Evolutionary conservation across 2,797 vertebrate species (phyloP).

Genomic region (Phoxinus dragarum): DNA sequence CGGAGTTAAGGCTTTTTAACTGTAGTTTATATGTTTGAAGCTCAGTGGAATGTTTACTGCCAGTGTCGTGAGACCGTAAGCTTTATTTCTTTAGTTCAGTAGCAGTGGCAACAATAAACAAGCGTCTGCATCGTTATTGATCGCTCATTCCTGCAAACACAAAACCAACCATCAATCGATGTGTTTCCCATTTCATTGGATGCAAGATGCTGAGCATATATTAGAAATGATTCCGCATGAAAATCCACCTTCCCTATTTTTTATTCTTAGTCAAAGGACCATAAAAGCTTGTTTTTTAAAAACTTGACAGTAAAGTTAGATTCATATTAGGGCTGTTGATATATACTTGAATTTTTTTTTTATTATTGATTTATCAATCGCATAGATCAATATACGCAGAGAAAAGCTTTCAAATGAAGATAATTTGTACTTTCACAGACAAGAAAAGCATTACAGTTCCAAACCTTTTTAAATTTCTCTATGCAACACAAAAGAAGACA

Average conservation of each 20-base stretch:
- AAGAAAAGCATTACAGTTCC: neutral
- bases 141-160: conserved; percentile 45
- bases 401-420: neutral
- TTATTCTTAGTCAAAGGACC: conserved; percentile 1
- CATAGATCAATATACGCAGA: neutral
- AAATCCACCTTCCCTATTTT: conserved; percentile 31
- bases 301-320: conserved; percentile 44
- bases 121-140: conserved; percentile 55
- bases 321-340: conserved; percentile 32
- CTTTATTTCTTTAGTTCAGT: conserved; percentile 25
- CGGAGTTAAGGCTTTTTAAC: neutral
- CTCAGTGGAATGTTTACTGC: conserved; percentile 20
- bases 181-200: conserved; percentile 49
- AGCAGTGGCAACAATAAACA: conserved; percentile 42
- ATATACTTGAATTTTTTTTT: neutral
- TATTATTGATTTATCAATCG: neutral
- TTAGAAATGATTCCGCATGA: conserved; percentile 43
- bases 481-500: neutral
- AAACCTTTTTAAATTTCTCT: neutral
- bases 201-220: conserved; percentile 39
- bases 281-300: conserved; percentile 6
- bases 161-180: conserved; percentile 56
- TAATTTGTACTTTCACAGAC: neutral
- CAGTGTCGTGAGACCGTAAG: neutral
- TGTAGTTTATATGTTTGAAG: neutral